Evolutionary conservation across 2,797 vertebrate species (phyloP).

Genomic region (Mus minutoides): DNA sequence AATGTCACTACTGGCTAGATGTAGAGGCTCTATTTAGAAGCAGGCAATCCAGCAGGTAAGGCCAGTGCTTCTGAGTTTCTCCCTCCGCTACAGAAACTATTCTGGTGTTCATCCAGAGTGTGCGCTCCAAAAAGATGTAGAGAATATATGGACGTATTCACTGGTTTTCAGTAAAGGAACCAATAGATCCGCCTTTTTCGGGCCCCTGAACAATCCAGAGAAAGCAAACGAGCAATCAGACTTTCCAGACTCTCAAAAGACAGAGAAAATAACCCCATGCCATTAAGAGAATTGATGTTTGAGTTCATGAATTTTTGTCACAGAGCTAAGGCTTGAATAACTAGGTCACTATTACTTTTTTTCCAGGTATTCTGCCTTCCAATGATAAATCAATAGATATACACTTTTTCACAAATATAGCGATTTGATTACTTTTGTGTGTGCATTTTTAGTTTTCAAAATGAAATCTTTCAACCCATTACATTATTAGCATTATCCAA

Average conservation of each 20-base stretch:
- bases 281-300: neutral
- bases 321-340: neutral
- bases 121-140: neutral
- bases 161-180: neutral
- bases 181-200: neutral
- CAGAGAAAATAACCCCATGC: neutral
- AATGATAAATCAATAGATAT: neutral
- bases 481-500: slow-evolving; percentile 8
- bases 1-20: neutral
- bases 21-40: neutral
- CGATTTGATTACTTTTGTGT: neutral
- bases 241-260: neutral
- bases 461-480: slow-evolving; percentile 3
- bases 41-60: rapidly evolving
- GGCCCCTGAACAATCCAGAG: neutral
- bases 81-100: neutral
- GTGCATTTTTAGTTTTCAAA: neutral
- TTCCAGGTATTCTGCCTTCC: neutral
- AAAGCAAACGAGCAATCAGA: neutral
- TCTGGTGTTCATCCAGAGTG: neutral
- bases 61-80: no score
- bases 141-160: neutral
- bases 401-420: neutral
- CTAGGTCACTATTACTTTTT: neutral
- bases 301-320: neutral